A percentile compares a stretch with the other conserved stretches of the same genome.
phyloP scores from a whole-genome alignment of 2,888 invertebrate species.

The Colostygia pectinataria region DNA sequence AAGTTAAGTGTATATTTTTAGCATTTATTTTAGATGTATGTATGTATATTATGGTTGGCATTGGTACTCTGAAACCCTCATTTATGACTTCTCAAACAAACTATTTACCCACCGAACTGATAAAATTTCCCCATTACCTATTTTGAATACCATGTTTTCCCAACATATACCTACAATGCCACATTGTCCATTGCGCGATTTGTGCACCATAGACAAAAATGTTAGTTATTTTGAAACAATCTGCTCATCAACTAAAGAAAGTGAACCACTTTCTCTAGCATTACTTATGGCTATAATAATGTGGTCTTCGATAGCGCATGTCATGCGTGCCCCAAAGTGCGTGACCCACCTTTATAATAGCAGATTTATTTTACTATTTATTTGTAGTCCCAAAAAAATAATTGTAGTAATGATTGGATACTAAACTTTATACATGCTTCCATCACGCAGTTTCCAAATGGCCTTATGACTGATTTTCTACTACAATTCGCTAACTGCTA shows the following conservation, averaged over 20 bases:
- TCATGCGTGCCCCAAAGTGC: too few relatives aligned
- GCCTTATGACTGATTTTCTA: constrained; percentile 44
- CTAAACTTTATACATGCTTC: constrained; percentile 8
- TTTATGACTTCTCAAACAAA: constrained; percentile 28
- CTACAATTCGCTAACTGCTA: constrained; percentile 30
- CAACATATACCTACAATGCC: too few relatives aligned
- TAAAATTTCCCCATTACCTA: constrained; percentile 35
- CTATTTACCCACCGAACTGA: constrained; percentile 61
- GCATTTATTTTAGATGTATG: constrained; percentile 57
- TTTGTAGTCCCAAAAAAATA: too few relatives aligned
- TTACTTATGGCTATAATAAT: too few relatives aligned
- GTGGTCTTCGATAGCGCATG: too few relatives aligned
- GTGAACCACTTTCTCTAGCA: too few relatives aligned
- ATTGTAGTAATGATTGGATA: too few relatives aligned
- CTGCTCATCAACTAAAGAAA: too few relatives aligned
- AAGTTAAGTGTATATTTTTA: constrained; percentile 58
- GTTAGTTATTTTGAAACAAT: too few relatives aligned
- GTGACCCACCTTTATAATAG: too few relatives aligned
- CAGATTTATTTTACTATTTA: too few relatives aligned
- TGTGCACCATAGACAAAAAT: not conserved
- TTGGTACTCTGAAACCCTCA: constrained; percentile 36
- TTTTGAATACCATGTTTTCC: too few relatives aligned
- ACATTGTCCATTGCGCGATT: not conserved
- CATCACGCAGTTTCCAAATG: constrained; percentile 31
- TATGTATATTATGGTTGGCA: constrained; percentile 61